These are phyloP conservation scores for Drosophila emarginata DNA, from an alignment of 2,888 invertebrate genomes.

Conservation along the genomic window DNA sequence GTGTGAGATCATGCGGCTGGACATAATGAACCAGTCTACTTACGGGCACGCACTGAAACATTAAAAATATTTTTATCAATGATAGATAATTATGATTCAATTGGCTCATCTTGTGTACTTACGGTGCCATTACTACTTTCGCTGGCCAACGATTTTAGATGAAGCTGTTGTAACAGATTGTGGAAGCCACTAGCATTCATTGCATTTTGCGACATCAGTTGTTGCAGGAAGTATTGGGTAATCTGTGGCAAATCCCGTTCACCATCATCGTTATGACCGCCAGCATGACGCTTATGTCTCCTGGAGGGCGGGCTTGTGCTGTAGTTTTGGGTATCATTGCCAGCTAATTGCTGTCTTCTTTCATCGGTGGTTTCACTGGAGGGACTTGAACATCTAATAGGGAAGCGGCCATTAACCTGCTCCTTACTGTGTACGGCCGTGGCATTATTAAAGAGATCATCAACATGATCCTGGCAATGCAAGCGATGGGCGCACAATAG, in stretches of 20 bases:
- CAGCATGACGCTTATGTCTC: conserved; percentile 79
- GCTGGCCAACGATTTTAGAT: conserved; percentile 84
- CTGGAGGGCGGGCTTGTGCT: conserved; percentile 69
- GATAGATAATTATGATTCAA: too few relatives aligned
- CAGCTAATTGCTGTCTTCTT: conserved; percentile 52
- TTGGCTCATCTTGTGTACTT: conserved; percentile 14
- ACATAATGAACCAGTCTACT: conserved; percentile 71
- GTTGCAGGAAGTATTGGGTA: conserved; percentile 86
- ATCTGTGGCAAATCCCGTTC: conserved; percentile 78
- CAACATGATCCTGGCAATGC: conserved; percentile 89
- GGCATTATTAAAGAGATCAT: conserved; percentile 65
- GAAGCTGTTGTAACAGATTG: conserved; percentile 85
- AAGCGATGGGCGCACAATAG: conserved; percentile 90
- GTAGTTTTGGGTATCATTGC: conserved; percentile 59
- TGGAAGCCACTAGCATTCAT: conserved; percentile 88
- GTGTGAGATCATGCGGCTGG: conserved; percentile 62
- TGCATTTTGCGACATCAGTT: conserved; percentile 84
- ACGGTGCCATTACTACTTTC: conserved; percentile 55
- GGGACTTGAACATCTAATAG: conserved; percentile 60
- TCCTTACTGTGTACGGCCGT: conserved; percentile 40
- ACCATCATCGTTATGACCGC: conserved; percentile 63
- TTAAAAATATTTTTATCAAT: neutral
- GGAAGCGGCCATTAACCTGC: conserved; percentile 70
- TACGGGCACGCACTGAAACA: conserved; percentile 66
- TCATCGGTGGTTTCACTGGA: conserved; percentile 69